These are phyloP conservation scores for Conomelus anceps DNA, from an alignment of 2,888 invertebrate species.

Conservation along the genomic window DNA sequence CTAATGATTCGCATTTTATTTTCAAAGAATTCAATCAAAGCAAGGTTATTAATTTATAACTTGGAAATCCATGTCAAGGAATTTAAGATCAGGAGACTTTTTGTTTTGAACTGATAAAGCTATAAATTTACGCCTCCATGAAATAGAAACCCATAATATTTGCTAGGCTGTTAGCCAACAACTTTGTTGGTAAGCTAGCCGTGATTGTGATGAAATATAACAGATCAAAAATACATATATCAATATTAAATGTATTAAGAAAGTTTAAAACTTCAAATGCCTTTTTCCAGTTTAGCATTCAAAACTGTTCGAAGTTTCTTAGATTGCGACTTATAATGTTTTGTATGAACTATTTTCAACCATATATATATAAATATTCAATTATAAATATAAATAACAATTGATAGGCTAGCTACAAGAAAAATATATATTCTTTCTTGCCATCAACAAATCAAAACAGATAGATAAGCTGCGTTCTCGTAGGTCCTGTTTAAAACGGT, in stretches of 20 bases:
- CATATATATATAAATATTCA: too few relatives aligned
- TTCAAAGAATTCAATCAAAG: neutral
- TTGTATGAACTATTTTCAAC: too few relatives aligned
- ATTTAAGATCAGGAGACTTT: neutral
- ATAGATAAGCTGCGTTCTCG: too few relatives aligned
- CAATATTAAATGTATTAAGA: neutral
- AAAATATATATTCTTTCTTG: too few relatives aligned
- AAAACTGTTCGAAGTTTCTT: too few relatives aligned
- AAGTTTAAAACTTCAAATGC: too few relatives aligned
- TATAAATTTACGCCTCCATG: neutral
- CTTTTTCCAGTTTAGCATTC: too few relatives aligned
- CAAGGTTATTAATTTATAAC: neutral
- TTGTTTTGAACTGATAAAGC: neutral
- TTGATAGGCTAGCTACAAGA: too few relatives aligned
- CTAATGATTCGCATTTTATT: neutral
- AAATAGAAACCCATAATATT: neutral
- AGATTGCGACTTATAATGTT: too few relatives aligned
- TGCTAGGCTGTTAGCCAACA: neutral
- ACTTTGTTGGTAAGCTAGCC: neutral
- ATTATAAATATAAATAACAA: too few relatives aligned
- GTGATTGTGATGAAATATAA: neutral
- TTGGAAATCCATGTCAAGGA: neutral
- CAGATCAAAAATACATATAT: neutral
- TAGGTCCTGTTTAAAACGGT: too few relatives aligned
- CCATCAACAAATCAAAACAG: too few relatives aligned